phyloP scores from a whole-genome alignment of 2,888 invertebrate species.

The Trilocha varians region DNA sequence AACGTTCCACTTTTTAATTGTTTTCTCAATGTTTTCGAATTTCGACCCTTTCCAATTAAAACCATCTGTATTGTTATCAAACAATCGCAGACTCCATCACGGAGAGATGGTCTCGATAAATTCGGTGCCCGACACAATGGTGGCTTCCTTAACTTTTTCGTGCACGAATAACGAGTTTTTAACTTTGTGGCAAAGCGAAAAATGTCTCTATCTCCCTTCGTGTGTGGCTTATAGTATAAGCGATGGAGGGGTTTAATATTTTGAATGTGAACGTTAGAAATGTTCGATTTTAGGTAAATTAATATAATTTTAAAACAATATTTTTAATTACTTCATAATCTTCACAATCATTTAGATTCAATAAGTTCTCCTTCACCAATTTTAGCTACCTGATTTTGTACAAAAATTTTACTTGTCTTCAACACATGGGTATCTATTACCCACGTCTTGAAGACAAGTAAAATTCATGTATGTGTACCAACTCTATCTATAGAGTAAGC shows the following conservation, averaged over 20 bases:
- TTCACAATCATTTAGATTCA: no score
- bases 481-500: no score
- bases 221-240: constrained; percentile 15
- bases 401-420: no score
- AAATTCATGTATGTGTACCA: no score
- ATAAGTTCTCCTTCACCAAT: no score
- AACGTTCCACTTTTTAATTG: not conserved
- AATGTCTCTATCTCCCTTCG: constrained; percentile 62
- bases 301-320: no score
- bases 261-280: no score
- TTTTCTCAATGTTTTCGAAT: not conserved
- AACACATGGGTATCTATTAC: no score
- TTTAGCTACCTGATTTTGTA: no score
- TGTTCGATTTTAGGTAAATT: no score
- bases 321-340: no score
- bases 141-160: constrained; percentile 58
- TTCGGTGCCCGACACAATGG: constrained; percentile 56
- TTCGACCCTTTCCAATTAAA: constrained; percentile 6
- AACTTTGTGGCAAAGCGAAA: constrained; percentile 71
- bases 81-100: constrained; percentile 16
- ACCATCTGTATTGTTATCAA: constrained; percentile 15
- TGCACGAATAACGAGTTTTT: constrained; percentile 71
- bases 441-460: no score
- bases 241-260: constrained; percentile 12
- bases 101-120: constrained; percentile 38